phyloP scores from a whole-genome alignment of 1,140 invertebrate species.

The Platyscapa corneri region DNA sequence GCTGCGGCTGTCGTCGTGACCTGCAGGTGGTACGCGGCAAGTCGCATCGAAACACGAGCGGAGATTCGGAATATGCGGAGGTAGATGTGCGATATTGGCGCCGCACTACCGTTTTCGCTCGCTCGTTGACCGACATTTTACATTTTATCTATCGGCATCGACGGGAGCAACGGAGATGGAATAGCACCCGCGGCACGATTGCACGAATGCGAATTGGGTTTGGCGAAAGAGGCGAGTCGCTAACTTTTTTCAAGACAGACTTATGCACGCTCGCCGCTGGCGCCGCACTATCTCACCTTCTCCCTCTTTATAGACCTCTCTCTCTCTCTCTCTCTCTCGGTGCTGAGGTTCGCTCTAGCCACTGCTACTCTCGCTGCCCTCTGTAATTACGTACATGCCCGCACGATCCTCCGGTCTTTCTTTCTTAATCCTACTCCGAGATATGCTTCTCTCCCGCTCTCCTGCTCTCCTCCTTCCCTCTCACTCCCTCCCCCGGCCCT shows the following conservation, averaged over 20 bases:
- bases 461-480: constrained; percentile 5
- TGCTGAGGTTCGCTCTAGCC: constrained; percentile 9
- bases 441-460: constrained; percentile 45
- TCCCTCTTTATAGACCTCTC: not conserved
- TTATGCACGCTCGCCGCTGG: constrained; percentile 16
- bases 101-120: constrained; percentile 17
- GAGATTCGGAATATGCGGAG: not conserved
- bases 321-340: not conserved
- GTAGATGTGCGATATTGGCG: not conserved
- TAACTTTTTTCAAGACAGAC: not conserved
- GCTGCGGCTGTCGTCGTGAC: too few relatives aligned
- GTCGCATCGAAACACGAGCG: not conserved
- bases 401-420: constrained; percentile 38
- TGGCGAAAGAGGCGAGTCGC: not conserved
- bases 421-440: constrained; percentile 24
- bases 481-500: not conserved
- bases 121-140: constrained; percentile 31
- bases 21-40: not conserved
- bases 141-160: constrained; percentile 32
- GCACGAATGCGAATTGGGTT: constrained; percentile 14
- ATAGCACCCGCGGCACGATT: not conserved
- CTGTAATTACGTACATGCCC: constrained; percentile 36
- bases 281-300: constrained; percentile 10
- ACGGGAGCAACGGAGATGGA: not conserved
- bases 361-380: constrained; percentile 10